Evolutionary conservation across 2,797 vertebrate genomes (phyloP).

Genomic region (Kryptopterus vitreolus): DNA sequence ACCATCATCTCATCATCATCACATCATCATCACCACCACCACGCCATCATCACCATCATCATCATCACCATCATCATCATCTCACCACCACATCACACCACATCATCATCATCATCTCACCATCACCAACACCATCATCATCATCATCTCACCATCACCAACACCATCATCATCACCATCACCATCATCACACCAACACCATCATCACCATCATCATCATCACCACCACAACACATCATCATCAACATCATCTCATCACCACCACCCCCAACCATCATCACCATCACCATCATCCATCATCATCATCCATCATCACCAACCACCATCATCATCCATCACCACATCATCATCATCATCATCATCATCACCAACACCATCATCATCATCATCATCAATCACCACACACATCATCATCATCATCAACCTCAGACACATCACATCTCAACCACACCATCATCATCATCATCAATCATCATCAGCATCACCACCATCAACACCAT

Average conservation of each 20-base stretch:
- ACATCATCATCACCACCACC: constrained; percentile 17
- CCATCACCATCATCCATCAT: not conserved
- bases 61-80: not conserved
- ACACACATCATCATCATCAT: no score
- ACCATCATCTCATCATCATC: not conserved
- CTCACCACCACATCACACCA: not conserved
- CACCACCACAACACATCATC: no score
- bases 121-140: not conserved
- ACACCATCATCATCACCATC: not conserved
- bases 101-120: no score
- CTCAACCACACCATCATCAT: no score
- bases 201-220: not conserved
- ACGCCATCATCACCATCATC: constrained; percentile 12
- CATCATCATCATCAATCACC: not conserved
- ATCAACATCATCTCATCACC: constrained; percentile 73
- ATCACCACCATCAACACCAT: not conserved
- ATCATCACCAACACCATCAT: not conserved
- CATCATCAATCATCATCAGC: not conserved
- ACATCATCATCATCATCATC: not conserved
- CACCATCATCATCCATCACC: not conserved
- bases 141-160: not conserved
- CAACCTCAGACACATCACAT: no score
- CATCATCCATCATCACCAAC: no score
- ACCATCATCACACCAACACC: not conserved
- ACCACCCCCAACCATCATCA: not conserved